Percentiles rank a stretch among this genome's conserved stretches.
These are phyloP conservation scores for Sericinus montela DNA, from an alignment of 2,888 invertebrate species.

Conservation along the genomic window DNA sequence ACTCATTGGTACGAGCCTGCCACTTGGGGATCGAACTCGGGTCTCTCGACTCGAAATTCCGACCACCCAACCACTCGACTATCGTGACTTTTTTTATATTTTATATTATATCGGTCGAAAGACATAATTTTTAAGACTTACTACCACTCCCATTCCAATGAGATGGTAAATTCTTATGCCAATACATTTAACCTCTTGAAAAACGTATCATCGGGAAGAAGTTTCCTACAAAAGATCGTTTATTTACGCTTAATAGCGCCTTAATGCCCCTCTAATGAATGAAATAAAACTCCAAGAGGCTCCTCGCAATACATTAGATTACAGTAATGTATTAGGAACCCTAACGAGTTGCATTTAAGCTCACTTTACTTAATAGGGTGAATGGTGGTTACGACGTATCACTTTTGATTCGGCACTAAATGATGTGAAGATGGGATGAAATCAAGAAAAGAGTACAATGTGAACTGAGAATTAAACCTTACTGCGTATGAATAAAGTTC, in stretches of 20 bases:
- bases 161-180: too few relatives aligned
- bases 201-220: not conserved
- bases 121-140: too few relatives aligned
- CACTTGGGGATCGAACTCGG: too few relatives aligned
- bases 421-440: conserved; percentile 60
- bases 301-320: conserved; percentile 9
- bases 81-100: too few relatives aligned
- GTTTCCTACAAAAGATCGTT: conserved; percentile 30
- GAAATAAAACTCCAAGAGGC: conserved; percentile 39
- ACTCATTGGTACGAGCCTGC: too few relatives aligned
- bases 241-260: conserved; percentile 48
- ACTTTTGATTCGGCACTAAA: conserved; percentile 36
- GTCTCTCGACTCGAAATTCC: too few relatives aligned
- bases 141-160: too few relatives aligned
- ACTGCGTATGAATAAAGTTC: conserved; percentile 24
- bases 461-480: conserved; percentile 22
- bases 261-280: conserved; percentile 55
- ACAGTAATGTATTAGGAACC: not conserved
- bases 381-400: conserved; percentile 33
- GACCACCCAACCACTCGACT: too few relatives aligned
- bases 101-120: too few relatives aligned
- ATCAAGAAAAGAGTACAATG: conserved; percentile 47
- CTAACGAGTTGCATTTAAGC: conserved; percentile 13
- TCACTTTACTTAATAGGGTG: conserved; percentile 21
- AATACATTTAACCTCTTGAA: not conserved